These are phyloP conservation scores for Vulpes lagopus DNA, from an alignment of 2,113 vertebrate species.

Conservation along the genomic window DNA sequence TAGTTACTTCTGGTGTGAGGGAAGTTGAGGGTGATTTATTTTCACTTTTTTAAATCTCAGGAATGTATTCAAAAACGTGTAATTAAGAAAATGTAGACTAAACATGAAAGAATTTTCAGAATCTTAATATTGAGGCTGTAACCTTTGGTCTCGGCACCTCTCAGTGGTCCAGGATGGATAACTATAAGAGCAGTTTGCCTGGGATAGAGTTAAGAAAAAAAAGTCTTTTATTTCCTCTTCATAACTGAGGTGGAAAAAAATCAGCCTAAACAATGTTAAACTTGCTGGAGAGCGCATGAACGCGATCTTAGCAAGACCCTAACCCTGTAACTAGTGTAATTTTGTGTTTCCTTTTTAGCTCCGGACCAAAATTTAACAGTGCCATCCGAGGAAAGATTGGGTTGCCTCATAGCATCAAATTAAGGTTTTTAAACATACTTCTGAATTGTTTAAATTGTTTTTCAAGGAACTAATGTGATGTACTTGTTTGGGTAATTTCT, in stretches of 20 bases:
- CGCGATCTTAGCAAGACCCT: conserved; percentile 76
- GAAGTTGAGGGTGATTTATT: background rate
- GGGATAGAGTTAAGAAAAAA: conserved; percentile 18
- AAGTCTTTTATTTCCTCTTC: conserved; percentile 68
- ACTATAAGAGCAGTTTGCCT: conserved; percentile 44
- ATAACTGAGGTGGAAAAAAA: conserved; percentile 76
- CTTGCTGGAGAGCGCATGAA: conserved; percentile 75
- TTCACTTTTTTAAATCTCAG: background rate
- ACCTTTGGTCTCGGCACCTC: conserved; percentile 72
- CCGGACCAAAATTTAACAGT: conserved; percentile 96
- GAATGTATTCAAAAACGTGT: conserved; percentile 29
- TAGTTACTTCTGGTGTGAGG: background rate
- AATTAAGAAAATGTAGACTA: background rate
- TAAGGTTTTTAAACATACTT: conserved; percentile 91
- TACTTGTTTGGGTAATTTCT: conserved; percentile 70
- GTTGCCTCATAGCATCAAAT: conserved; percentile 95
- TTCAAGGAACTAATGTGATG: conserved; percentile 70
- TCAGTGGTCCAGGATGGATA: conserved; percentile 72
- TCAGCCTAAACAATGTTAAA: conserved; percentile 72
- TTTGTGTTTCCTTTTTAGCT: conserved; percentile 90
- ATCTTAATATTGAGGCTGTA: conserved; percentile 58
- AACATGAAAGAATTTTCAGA: conserved; percentile 32
- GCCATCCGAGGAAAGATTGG: conserved; percentile 96
- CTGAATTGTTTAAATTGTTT: conserved; percentile 79
- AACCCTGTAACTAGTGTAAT: conserved; percentile 83